Evolutionary conservation across 2,888 invertebrate genomes (phyloP), one percentile per base, ranked within the genome.

Genomic region (Epistrophe grossulariae): DNA sequence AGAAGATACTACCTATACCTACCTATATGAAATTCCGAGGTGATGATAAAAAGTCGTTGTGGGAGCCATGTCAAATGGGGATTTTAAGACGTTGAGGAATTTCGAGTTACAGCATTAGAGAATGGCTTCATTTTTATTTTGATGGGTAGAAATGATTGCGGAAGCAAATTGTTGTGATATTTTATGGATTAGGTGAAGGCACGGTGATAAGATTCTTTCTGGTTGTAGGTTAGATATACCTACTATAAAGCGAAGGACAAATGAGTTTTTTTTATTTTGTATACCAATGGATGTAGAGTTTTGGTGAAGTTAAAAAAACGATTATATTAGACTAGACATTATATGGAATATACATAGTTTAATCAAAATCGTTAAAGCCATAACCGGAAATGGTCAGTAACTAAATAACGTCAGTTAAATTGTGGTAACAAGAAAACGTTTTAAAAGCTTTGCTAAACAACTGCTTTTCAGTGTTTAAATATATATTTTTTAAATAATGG

Each of bases 21-120:
- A n/a, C n/a, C n/a, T n/a, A n/a, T n/a, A 31, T 64, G 64, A 57
- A 57, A 73, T 60, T 74, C 45, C 64, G 38, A 59, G 66, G 68
- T 28, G 35, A 52, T 45, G 45, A 45, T 38, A 17, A n/a, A 52
- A 62, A 81, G 43, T 60, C 35, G 45, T 35, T 70, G 50, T 40
- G 28, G 45, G 28, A 72, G 38, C 45, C 55, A 76, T 59, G 52
- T 70, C 70, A 43, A 55, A 64, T 62, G 62, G 13, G 35, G 35
- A 35, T 76, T 64, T 70, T n/a, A 62, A 43, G 55, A 28, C 50
- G 48, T 71, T 60, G 9, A 28, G 48, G 62, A 52, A 81, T 71
- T 76, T 71, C 8, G 48, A 52, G 70, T 70, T 73, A 48, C 31
- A 40, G 57, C 57, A 40, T 79, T 59, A 50, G n/a, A 50, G n/a